Base-by-base conservation (phyloP, 2,888 invertebrate species). In the Gibbula magus region DNA sequence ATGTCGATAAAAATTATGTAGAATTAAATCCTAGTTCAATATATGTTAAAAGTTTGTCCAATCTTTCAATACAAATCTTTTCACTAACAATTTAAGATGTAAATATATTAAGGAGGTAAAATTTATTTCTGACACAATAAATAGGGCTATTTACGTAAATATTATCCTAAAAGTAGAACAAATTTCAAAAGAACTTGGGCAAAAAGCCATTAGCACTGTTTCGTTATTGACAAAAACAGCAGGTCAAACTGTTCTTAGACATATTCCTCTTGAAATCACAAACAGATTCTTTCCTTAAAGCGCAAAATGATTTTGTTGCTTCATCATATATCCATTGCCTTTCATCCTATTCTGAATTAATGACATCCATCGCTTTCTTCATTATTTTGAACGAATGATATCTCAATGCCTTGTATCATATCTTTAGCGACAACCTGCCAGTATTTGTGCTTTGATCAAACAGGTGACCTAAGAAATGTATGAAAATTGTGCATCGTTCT, bases 371-470 rank as follows among this genome's bases (percentile, higher is more conserved):
- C 5, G 10, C 45, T 45, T 45, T 45, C 45, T 45, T 10, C 13
- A 10, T 7, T 45, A 45, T 13, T 13, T 45, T 45, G 45, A 45
- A 45, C 35, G 13, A 45, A 45, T 45, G 45, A 45, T 45, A 8
- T 45, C 45, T 45, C 45, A 45, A 45, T 10, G 45, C 45, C 4
- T 45, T 45, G 45, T 45, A 45, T 45, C 13, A 10, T 13, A 45
- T 45, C 1, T 45, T 45, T 13, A 45, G 45, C 45, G 1, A 45
- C 5, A 45, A 45, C 20, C 70, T 70, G 70, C 70, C 70, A 70
- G 70, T 70, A 70, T 70, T 70, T 70, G 70, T 70, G 70, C 70
- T 70, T 70, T 70, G 70, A 39, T 35, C 35, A 32, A 70, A 70
- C 70, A 70, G 35, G 70, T 70, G 70, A 70, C 35, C 32, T 70